These are phyloP conservation scores for Alouatta palliata DNA, from an alignment of 2,113 vertebrate species.

Conservation along the genomic window DNA sequence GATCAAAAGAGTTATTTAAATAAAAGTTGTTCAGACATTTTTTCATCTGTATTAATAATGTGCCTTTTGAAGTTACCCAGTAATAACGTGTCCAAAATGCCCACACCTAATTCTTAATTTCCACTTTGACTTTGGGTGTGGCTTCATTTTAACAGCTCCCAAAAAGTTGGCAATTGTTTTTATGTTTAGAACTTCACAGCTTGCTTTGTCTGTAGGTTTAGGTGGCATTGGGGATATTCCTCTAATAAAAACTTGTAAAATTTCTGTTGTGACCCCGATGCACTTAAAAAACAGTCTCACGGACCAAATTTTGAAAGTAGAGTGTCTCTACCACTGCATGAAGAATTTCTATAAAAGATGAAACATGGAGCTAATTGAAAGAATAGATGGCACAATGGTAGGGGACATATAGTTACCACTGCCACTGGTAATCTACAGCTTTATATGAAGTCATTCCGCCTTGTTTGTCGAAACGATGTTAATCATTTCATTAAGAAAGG, in stretches of 20 bases:
- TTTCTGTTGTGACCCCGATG: slow-evolving; percentile 36
- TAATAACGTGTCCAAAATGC: slow-evolving; percentile 51
- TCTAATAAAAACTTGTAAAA: slow-evolving; percentile 7
- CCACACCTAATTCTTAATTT: neutral
- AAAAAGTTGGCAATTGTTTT: slow-evolving; percentile 33
- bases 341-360: slow-evolving; percentile 59
- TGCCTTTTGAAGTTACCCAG: slow-evolving; percentile 64
- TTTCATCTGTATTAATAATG: slow-evolving; percentile 34
- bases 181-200: slow-evolving; percentile 18
- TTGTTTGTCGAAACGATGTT: slow-evolving; percentile 80
- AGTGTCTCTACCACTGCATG: neutral
- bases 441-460: slow-evolving; percentile 64
- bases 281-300: neutral
- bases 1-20: slow-evolving; percentile 76
- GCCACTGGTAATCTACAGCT: slow-evolving; percentile 43
- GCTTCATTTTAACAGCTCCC: slow-evolving; percentile 49
- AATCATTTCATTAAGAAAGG: slow-evolving; percentile 81
- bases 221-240: neutral
- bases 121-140: slow-evolving; percentile 54
- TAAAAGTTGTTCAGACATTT: slow-evolving; percentile 60
- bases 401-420: slow-evolving; percentile 45
- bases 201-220: neutral
- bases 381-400: neutral
- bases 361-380: slow-evolving; percentile 62
- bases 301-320: slow-evolving; percentile 34